A percentile compares a stretch with the other conserved stretches of the same genome.
Conservation (phyloP, 2,113 vertebrate species). For the Cariama cristata region DNA sequence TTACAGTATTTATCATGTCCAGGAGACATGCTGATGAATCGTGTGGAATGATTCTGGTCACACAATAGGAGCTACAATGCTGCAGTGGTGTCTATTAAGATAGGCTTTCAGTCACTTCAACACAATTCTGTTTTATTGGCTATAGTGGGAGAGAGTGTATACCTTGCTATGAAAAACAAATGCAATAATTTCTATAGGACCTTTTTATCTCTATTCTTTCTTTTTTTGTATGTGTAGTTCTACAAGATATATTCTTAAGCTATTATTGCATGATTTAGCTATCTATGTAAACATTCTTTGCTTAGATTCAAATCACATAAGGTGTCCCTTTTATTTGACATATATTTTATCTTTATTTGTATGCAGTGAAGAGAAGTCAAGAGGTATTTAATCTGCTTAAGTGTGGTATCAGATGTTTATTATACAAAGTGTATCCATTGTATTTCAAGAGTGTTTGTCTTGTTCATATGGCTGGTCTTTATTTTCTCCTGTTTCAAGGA, state of each 20-base stretch:
- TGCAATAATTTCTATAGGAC: neutral
- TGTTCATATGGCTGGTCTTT: neutral
- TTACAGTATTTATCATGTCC: neutral
- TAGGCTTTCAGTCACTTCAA: neutral
- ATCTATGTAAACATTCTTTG: neutral
- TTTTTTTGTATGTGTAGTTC: accelerated
- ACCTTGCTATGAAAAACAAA: neutral
- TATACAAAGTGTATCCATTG: neutral
- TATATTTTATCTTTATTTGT: neutral
- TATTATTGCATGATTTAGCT: neutral
- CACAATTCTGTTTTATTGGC: neutral
- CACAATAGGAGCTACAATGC: neutral
- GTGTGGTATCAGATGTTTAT: neutral
- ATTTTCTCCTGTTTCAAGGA: neutral
- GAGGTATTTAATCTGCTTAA: neutral
- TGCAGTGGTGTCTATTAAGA: neutral
- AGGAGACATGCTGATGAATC: neutral
- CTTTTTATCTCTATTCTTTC: neutral
- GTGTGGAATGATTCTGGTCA: neutral
- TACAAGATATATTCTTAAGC: neutral
- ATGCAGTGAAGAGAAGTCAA: neutral
- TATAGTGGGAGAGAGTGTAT: accelerated
- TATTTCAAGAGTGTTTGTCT: neutral
- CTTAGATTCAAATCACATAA: neutral
- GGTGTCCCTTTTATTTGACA: neutral